phyloP scores from a whole-genome alignment of 1,140 invertebrate genomes.

The Tetraneura akinire region DNA sequence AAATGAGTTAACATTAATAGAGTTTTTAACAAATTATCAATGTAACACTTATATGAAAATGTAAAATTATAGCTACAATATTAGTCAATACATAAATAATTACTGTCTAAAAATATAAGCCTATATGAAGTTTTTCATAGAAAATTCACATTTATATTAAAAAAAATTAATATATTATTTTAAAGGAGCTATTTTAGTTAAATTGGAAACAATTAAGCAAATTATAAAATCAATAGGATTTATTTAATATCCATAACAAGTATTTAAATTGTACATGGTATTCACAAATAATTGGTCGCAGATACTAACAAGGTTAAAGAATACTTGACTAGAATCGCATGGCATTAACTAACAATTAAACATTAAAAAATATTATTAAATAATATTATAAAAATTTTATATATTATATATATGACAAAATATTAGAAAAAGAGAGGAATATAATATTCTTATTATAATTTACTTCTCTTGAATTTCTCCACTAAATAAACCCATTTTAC shows the following conservation, averaged over 20 bases:
- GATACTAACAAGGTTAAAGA: conserved; percentile 47
- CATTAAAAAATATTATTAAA: not conserved
- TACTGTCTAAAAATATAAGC: too few relatives aligned
- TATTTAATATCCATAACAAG: conserved; percentile 47
- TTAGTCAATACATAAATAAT: too few relatives aligned
- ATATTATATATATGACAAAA: conserved; percentile 30
- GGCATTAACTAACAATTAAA: conserved; percentile 21
- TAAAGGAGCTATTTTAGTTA: not conserved
- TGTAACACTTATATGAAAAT: too few relatives aligned
- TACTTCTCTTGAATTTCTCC: conserved; percentile 12
- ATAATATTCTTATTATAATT: too few relatives aligned
- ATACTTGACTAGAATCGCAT: conserved; percentile 47
- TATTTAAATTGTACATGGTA: conserved; percentile 38
- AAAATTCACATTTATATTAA: too few relatives aligned
- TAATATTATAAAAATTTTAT: not conserved
- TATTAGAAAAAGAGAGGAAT: not conserved
- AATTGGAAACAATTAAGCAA: not conserved
- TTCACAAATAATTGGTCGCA: conserved; percentile 38
- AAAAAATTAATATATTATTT: too few relatives aligned
- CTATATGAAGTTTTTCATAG: too few relatives aligned
- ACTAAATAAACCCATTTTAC: conserved; percentile 40
- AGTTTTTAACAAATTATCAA: too few relatives aligned
- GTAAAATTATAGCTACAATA: too few relatives aligned
- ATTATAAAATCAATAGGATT: conserved; percentile 30
- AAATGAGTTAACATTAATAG: too few relatives aligned